Evolutionary conservation across 2,888 invertebrate genomes (phyloP).

Genomic region (Drosophila picticornis): DNA sequence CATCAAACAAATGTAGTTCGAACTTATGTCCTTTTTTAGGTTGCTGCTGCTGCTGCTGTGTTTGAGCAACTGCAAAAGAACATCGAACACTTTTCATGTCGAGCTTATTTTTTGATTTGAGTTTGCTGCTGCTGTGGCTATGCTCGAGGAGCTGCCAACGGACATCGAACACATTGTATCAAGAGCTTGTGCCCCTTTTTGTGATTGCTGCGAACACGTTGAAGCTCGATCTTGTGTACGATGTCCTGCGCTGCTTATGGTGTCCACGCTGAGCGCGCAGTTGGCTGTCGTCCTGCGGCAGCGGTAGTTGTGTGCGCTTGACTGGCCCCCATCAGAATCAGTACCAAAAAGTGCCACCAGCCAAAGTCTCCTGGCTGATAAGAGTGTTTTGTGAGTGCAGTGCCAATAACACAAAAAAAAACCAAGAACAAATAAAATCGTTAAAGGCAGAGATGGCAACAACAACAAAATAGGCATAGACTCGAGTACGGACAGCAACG

Average conservation of each 20-base stretch:
- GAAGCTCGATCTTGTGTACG: conserved; percentile 19
- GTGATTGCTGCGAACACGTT: conserved; percentile 47
- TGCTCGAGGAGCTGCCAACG: not conserved
- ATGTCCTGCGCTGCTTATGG: conserved; percentile 40
- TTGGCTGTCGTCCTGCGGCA: conserved; percentile 78
- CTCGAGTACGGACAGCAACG: conserved; percentile 45
- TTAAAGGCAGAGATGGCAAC: conserved; percentile 17
- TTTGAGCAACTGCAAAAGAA: not conserved
- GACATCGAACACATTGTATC: not conserved
- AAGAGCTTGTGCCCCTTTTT: not conserved
- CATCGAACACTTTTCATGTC: not conserved
- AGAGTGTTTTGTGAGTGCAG: conserved; percentile 46
- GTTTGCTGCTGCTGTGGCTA: no score
- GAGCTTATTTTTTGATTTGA: not conserved
- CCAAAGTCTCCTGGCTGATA: conserved; percentile 13
- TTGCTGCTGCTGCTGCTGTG: not conserved
- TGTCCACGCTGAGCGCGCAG: conserved; percentile 66
- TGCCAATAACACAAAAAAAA: conserved; percentile 19
- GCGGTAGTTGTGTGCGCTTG: conserved; percentile 76
- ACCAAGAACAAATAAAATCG: conserved; percentile 7
- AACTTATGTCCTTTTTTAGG: not conserved
- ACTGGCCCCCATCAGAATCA: conserved; percentile 15
- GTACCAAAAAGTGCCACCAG: conserved; percentile 5
- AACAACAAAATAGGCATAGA: conserved; percentile 9
- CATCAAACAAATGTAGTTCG: not conserved